Percentiles rank a stretch among this genome's conserved stretches.
These are phyloP conservation scores for Corythoichthys haematopterus DNA, from an alignment of 2,113 vertebrate genomes.

Conservation along the genomic window DNA sequence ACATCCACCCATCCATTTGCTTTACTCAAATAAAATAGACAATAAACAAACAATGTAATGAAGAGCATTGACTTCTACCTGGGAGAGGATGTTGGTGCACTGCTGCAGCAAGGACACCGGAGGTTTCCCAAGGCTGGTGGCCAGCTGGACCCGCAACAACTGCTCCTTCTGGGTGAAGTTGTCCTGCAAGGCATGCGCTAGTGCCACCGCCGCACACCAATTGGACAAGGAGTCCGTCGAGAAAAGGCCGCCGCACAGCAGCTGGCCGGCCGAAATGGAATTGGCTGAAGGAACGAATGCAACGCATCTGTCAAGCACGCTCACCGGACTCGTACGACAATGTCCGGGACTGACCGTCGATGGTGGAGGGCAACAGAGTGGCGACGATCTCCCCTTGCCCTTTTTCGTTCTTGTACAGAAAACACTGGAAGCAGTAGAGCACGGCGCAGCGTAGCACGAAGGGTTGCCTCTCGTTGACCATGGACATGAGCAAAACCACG, in stretches of 20 bases:
- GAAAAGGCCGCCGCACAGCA: constrained; percentile 93
- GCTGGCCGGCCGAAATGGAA: constrained; percentile 91
- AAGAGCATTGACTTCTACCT: constrained; percentile 72
- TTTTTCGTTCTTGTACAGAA: constrained; percentile 94
- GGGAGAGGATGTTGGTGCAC: constrained; percentile 97
- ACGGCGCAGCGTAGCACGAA: constrained; percentile 96
- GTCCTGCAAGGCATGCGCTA: constrained; percentile 92
- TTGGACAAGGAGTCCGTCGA: constrained; percentile 94
- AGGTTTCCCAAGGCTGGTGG: constrained; percentile 92
- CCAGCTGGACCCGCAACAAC: constrained; percentile 90
- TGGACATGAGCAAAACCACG: constrained; percentile 96
- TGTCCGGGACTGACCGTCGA: constrained; percentile 78
- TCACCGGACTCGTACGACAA: background rate
- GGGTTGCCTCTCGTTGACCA: constrained; percentile 95
- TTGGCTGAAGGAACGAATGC: constrained; percentile 73
- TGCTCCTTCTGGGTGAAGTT: constrained; percentile 94
- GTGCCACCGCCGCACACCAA: constrained; percentile 93
- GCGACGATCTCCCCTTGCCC: constrained; percentile 95
- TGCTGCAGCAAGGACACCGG: constrained; percentile 95
- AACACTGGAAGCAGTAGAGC: constrained; percentile 98
- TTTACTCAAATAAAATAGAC: no score
- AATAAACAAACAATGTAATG: no score
- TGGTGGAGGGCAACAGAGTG: constrained; percentile 92
- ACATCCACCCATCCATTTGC: no score
- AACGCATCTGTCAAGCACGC: background rate